Conservation (phyloP, 2,797 vertebrate species). For the Simalia tracyae region DNA sequence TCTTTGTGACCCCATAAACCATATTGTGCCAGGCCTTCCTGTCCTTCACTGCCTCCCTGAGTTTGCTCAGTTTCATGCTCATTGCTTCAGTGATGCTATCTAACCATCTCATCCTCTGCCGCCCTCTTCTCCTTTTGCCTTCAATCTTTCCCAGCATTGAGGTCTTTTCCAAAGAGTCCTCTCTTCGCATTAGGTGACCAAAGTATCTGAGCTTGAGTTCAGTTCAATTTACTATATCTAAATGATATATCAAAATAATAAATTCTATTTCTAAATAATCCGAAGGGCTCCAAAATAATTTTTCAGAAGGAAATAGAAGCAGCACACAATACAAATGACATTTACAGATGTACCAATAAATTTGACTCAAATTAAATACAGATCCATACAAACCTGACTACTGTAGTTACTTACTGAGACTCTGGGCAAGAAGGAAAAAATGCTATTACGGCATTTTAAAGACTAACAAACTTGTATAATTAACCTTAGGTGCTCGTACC, state of each 20-base stretch:
- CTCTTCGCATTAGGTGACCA: too few relatives aligned
- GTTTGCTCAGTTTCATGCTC: too few relatives aligned
- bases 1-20: too few relatives aligned
- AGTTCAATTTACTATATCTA: neutral
- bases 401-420: neutral
- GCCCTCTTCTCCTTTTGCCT: too few relatives aligned
- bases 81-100: too few relatives aligned
- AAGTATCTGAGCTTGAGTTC: too few relatives aligned
- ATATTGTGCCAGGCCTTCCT: too few relatives aligned
- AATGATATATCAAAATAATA: neutral
- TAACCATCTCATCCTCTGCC: too few relatives aligned
- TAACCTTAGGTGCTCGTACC: neutral
- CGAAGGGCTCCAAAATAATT: slow-evolving; percentile 12
- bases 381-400: neutral
- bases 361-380: slow-evolving; percentile 35
- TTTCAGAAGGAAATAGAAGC: neutral
- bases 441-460: neutral
- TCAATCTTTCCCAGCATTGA: too few relatives aligned
- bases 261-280: neutral
- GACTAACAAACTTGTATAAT: neutral
- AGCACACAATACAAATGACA: slow-evolving; percentile 10
- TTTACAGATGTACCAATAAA: neutral
- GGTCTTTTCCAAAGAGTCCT: too few relatives aligned
- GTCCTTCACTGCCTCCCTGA: too few relatives aligned
- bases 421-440: neutral